A percentile compares a stretch with the other conserved stretches of the same genome.
Evolutionary conservation across 2,797 vertebrate genomes (phyloP).

Genomic region (Phataginus tricuspis): DNA sequence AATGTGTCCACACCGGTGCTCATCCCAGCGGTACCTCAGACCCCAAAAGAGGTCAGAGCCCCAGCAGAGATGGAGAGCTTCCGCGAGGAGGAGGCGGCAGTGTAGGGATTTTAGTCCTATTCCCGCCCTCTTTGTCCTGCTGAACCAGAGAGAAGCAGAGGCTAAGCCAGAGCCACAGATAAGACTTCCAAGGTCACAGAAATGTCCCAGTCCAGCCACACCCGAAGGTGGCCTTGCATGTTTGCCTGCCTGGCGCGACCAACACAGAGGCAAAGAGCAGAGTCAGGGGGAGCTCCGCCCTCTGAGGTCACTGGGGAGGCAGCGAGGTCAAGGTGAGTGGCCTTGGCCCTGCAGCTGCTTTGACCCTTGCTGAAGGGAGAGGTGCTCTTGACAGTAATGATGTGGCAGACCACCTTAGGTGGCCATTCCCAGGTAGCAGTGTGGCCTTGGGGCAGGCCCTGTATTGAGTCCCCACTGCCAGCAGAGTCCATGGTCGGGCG

Average conservation of each 20-base stretch:
- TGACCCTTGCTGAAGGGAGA: not conserved
- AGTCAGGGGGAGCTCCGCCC: not conserved
- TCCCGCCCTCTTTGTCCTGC: not conserved
- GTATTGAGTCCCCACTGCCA: not conserved
- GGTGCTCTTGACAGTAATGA: not conserved
- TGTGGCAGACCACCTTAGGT: rapidly evolving
- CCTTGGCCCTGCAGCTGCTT: not conserved
- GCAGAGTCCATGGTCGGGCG: not conserved
- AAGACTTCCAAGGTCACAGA: not conserved
- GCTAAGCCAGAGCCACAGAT: not conserved
- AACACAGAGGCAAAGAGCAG: rapidly evolving
- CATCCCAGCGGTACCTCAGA: not conserved
- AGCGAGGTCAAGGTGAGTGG: not conserved
- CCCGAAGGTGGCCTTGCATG: rapidly evolving
- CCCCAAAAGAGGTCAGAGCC: not conserved
- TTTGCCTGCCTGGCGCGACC: not conserved
- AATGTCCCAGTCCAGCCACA: not conserved
- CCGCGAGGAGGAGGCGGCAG: rapidly evolving
- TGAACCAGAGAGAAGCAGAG: not conserved
- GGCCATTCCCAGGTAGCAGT: rapidly evolving
- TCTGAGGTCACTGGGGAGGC: not conserved
- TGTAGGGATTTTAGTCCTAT: too few species aligned
- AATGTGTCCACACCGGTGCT: not conserved
- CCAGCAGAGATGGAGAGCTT: not conserved
- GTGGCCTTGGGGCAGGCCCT: not conserved